phyloP scores from a whole-genome alignment of 2,113 vertebrate genomes.

The Turnix velox region DNA sequence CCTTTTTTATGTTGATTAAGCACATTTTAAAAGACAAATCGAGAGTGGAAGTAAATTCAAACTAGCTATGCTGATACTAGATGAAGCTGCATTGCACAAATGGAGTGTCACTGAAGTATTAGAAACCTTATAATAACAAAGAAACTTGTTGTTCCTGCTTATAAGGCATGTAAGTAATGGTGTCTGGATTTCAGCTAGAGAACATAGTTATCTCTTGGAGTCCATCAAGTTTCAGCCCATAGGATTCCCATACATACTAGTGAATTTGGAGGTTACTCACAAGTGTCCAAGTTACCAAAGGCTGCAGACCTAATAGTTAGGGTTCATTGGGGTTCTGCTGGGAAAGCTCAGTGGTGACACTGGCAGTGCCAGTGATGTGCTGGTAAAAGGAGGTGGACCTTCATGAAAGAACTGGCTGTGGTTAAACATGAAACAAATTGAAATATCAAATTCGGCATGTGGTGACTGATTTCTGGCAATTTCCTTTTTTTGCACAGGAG shows the following conservation, averaged over 20 bases:
- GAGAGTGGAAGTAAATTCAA: background rate
- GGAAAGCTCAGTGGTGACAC: background rate
- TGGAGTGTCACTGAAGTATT: background rate
- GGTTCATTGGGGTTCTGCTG: background rate
- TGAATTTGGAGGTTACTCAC: background rate
- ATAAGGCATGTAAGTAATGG: fast-evolving
- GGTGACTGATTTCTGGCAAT: background rate
- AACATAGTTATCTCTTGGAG: background rate
- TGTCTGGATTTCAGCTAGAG: background rate
- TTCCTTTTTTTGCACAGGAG: constrained; percentile 75
- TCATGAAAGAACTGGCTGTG: background rate
- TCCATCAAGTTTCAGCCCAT: background rate
- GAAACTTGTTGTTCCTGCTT: background rate
- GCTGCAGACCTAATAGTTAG: background rate
- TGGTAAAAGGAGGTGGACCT: background rate
- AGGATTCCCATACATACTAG: background rate
- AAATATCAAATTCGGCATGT: background rate
- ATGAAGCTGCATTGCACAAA: background rate
- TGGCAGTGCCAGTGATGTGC: background rate
- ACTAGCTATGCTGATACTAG: background rate
- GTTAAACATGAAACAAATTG: background rate
- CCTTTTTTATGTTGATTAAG: background rate
- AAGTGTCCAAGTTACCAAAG: background rate
- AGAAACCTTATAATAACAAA: background rate
- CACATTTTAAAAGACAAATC: background rate